Conservation (phyloP, 2,888 invertebrate species). For the Microctonus aethiopoides region DNA sequence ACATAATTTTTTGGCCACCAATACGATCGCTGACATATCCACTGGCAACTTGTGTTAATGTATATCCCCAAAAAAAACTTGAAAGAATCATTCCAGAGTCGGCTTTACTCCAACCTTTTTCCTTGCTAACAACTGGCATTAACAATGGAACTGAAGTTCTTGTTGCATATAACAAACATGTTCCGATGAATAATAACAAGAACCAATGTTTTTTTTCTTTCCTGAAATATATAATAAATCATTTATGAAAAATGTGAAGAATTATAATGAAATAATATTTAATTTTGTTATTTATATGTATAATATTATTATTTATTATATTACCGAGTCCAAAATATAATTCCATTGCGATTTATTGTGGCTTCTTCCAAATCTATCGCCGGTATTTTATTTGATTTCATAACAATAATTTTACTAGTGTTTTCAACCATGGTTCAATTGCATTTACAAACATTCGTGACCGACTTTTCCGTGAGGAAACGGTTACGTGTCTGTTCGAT, state of each 20-base stretch:
- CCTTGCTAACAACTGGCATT: slow-evolving; percentile 73
- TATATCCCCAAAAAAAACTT: slow-evolving; percentile 82
- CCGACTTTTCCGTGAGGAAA: not conserved
- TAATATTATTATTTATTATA: not conserved
- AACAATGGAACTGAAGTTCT: slow-evolving; percentile 76
- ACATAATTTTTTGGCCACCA: slow-evolving; percentile 75
- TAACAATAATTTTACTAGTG: not conserved
- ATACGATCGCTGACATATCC: slow-evolving; percentile 72
- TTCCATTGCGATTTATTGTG: not conserved
- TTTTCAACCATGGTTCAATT: not conserved
- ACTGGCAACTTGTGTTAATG: slow-evolving; percentile 73
- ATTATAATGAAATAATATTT: not conserved
- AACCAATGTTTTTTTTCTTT: slow-evolving; percentile 73
- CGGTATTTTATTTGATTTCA: slow-evolving; percentile 1
- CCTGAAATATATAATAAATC: slow-evolving; percentile 50
- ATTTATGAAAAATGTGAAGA: not conserved
- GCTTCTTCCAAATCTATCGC: not conserved
- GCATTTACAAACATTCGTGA: not conserved
- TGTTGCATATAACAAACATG: slow-evolving; percentile 75
- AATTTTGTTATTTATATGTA: no score
- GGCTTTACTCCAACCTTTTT: slow-evolving; percentile 76
- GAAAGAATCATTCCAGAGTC: slow-evolving; percentile 78
- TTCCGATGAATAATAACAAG: slow-evolving; percentile 72
- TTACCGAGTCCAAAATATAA: slow-evolving; percentile 14
- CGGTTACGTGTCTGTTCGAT: not conserved